Percentiles rank a stretch among this genome's conserved stretches.
Conservation (phyloP, 2,797 vertebrate species). For the Spatula clypeata region DNA sequence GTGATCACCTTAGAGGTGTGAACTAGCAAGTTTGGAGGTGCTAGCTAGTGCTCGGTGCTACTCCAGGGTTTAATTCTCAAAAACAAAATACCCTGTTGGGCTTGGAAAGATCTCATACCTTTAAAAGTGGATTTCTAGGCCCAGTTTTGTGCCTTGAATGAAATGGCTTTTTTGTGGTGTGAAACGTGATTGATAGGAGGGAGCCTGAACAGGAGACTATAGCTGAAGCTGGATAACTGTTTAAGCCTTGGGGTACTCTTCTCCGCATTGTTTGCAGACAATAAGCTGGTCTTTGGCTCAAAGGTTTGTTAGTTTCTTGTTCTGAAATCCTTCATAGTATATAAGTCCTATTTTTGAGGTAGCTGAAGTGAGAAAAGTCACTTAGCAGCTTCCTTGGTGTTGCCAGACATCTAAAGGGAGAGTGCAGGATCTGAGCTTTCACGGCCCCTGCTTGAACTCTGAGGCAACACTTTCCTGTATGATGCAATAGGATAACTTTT, state of each 20-base stretch:
- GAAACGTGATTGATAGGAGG: neutral
- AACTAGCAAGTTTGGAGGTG: neutral
- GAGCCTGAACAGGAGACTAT: neutral
- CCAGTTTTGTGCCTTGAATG: neutral
- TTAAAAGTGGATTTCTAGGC: neutral
- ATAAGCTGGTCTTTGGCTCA: neutral
- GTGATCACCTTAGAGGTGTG: neutral
- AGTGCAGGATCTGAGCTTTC: neutral
- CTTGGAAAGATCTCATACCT: neutral
- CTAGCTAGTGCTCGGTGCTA: neutral
- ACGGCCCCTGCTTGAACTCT: neutral
- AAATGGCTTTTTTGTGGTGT: neutral
- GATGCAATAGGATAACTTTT: neutral
- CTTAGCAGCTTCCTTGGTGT: neutral
- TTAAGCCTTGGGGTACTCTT: neutral
- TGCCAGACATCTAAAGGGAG: neutral
- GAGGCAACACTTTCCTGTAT: slow-evolving; percentile 6
- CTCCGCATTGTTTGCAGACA: neutral
- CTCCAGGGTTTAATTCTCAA: neutral
- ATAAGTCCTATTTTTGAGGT: neutral
- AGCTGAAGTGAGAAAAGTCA: neutral
- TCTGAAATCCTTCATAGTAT: neutral
- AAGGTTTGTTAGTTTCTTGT: neutral
- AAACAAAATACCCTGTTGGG: too few relatives aligned
- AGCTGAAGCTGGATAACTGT: too few relatives aligned